Evolutionary conservation across 1,140 invertebrate genomes (phyloP).

Genomic region (Eurosta solidaginis): DNA sequence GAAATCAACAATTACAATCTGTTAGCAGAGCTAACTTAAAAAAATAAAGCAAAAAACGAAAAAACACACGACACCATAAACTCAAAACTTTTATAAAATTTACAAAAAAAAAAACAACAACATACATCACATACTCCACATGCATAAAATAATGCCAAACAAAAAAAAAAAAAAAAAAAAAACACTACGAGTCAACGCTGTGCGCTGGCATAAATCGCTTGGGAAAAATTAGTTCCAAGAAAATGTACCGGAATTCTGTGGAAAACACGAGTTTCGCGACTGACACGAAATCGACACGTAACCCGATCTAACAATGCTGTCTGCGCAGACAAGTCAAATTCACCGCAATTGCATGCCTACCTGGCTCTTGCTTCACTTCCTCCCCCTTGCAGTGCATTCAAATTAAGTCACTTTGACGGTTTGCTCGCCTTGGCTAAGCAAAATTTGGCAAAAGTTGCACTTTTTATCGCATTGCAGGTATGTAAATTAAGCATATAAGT

Average conservation of each 20-base stretch:
- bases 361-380: too few species aligned
- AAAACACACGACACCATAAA: neutral
- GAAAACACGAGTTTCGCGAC: constrained; percentile 33
- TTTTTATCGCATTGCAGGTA: neutral
- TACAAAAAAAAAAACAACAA: neutral
- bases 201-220: constrained; percentile 38
- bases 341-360: too few species aligned
- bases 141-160: neutral
- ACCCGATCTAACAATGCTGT: neutral
- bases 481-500: too few species aligned
- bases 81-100: neutral
- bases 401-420: neutral
- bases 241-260: constrained; percentile 57
- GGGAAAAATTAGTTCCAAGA: constrained; percentile 57
- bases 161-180: neutral
- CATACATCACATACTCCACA: too few species aligned
- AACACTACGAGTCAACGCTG: neutral
- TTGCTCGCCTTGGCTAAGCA: neutral
- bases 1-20: neutral
- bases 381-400: neutral
- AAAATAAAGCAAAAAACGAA: neutral
- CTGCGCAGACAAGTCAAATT: neutral
- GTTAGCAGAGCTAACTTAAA: neutral
- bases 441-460: constrained; percentile 21
- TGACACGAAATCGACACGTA: constrained; percentile 15